Base-by-base conservation (phyloP, 2,113 vertebrate species). In the Chamaea fasciata region DNA sequence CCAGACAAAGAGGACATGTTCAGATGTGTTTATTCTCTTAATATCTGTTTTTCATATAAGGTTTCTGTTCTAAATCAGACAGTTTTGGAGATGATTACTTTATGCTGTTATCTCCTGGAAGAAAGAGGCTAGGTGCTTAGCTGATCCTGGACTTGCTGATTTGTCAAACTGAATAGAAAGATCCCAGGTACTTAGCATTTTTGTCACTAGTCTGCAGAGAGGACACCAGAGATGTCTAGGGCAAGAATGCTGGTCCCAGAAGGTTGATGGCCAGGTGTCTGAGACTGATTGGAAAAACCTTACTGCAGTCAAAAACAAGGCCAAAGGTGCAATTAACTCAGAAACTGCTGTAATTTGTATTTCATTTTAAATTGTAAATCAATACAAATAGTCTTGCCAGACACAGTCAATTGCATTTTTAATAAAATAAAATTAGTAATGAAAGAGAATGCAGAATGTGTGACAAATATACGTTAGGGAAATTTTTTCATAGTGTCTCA, bases 321-420 rank as follows among this genome's bases (percentile, higher is more conserved):
- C 80, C 85, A 95, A 92, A 96, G 90, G 88, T 94, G 94, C 92
- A 92, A 94, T 89, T 93, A 95, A 95, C 82, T 90, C 68, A 92
- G 95, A 94, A 94, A 85, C 28, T 90, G 70, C 53, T 90, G 82
- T 85, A 92, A 93, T 95, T 92, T 94, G 62, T 88, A 65, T 96
- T 96, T 92, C 67, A 90, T 96, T 90, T 81, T 86, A 88, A 89
- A 69, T 65, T 92, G 76, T 74, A 96, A 93, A 97, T 96, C 96
- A 88, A 94, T 96, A 90, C 63, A 93, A 92, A 93, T 80, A 86
- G 71, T 95, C 86, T 95, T 90, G 46, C 75, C 63, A 92, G 88
- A 90, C 78, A 91, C 41, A 93, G 64, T 67, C 85, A 90, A 89
- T 95, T 96, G 67, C 75, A 83, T 74, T 95, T 95, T 86, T 92